Percentiles rank a stretch among this genome's conserved stretches.
Evolutionary conservation across 1,140 invertebrate species (phyloP).

Genomic region (Microplitis demolitor): DNA sequence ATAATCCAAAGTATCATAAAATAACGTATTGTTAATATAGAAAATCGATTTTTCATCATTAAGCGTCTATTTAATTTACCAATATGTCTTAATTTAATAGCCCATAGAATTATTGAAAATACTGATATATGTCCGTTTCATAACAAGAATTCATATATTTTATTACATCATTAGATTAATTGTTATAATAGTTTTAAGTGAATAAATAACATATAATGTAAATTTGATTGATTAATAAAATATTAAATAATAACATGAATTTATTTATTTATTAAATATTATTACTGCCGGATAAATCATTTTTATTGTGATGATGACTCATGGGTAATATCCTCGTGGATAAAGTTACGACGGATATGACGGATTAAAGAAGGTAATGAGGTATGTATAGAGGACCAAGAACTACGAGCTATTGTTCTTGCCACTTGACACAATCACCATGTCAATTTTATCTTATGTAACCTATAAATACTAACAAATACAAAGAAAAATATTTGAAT

Average conservation of each 20-base stretch:
- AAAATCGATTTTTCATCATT: no score
- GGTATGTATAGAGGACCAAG: constrained; percentile 39
- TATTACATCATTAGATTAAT: no score
- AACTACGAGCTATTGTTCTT: constrained; percentile 53
- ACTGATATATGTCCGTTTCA: no score
- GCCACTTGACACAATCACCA: constrained; percentile 55
- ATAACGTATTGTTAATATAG: no score
- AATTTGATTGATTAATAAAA: background rate
- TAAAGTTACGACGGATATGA: constrained; percentile 50
- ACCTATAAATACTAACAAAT: constrained; percentile 39
- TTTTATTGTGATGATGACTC: constrained; percentile 12
- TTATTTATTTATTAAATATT: background rate
- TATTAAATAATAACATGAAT: background rate
- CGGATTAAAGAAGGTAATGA: constrained; percentile 52
- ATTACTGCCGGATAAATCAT: background rate
- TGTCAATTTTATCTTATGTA: constrained; percentile 49
- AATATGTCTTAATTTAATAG: background rate
- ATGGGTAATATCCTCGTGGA: constrained; percentile 24
- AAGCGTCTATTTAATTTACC: background rate
- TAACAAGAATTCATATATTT: no score
- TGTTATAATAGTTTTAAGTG: no score
- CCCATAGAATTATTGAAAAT: no score
- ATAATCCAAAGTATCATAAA: no score
- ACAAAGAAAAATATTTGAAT: constrained; percentile 33
- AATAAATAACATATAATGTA: background rate